Evolutionary conservation across 2,113 vertebrate genomes (phyloP).

Genomic region (Cardinalis cardinalis): DNA sequence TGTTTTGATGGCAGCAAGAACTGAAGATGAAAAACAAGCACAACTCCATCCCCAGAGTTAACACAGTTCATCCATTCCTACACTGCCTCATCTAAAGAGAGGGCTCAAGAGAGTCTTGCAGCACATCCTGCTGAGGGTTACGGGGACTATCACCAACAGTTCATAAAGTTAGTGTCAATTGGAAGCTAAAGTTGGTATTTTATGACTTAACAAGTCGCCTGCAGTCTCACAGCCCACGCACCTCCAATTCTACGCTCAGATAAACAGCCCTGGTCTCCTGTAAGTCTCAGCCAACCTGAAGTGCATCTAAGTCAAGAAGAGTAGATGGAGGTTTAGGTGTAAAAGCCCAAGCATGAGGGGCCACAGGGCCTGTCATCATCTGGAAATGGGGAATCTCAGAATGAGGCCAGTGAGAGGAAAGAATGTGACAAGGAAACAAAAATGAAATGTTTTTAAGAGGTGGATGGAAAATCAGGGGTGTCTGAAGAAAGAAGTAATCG

Average conservation of each 20-base stretch:
- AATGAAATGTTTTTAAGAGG: not conserved
- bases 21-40: not conserved
- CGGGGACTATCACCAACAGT: not conserved
- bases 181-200: not conserved
- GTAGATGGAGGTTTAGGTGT: not conserved
- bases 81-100: not conserved
- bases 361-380: not conserved
- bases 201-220: not conserved
- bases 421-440: not conserved
- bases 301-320: not conserved
- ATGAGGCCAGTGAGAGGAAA: not conserved
- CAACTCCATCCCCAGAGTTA: not conserved
- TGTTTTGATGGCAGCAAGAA: not conserved
- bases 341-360: not conserved
- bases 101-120: not conserved
- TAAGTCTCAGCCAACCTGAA: constrained; percentile 7
- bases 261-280: not conserved
- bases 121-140: not conserved
- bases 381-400: not conserved
- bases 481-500: not conserved
- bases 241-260: not conserved
- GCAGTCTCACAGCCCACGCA: constrained; percentile 24
- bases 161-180: not conserved
- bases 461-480: not conserved
- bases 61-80: not conserved